Evolutionary conservation across 2,113 vertebrate species (phyloP).

Genomic region (Gadus chalcogrammus): DNA sequence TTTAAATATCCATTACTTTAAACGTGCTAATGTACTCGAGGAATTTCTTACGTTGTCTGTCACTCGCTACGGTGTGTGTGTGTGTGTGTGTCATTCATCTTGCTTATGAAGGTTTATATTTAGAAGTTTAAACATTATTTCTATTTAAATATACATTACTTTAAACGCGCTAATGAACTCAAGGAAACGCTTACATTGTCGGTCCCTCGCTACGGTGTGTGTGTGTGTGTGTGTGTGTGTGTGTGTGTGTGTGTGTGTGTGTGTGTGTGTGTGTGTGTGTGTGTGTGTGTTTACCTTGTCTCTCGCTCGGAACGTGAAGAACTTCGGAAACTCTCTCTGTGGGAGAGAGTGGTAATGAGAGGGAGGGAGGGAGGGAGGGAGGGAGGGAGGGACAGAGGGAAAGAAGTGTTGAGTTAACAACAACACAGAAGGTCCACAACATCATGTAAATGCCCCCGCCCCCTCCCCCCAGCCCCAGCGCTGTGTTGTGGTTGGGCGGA

Average conservation of each 20-base stretch:
- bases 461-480: neutral
- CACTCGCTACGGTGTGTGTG: too few relatives aligned
- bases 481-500: too few relatives aligned
- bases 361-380: constrained; percentile 11
- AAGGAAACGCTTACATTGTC: too few relatives aligned
- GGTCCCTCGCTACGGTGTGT: too few relatives aligned
- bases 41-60: too few relatives aligned
- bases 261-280: too few relatives aligned
- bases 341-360: neutral
- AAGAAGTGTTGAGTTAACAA: neutral
- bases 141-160: neutral
- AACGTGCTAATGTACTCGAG: neutral
- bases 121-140: too few relatives aligned
- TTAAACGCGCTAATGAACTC: neutral
- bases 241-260: too few relatives aligned
- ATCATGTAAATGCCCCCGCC: neutral
- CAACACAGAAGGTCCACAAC: neutral
- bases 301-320: constrained; percentile 96
- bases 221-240: too few relatives aligned
- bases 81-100: too few relatives aligned
- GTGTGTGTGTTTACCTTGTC: constrained; percentile 82
- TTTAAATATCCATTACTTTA: neutral
- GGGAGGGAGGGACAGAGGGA: constrained; percentile 6
- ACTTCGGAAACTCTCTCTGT: constrained; percentile 98
- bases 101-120: too few relatives aligned